Evolutionary conservation across 2,113 vertebrate genomes (phyloP).

Genomic region (Mesembrinibis cayennensis): DNA sequence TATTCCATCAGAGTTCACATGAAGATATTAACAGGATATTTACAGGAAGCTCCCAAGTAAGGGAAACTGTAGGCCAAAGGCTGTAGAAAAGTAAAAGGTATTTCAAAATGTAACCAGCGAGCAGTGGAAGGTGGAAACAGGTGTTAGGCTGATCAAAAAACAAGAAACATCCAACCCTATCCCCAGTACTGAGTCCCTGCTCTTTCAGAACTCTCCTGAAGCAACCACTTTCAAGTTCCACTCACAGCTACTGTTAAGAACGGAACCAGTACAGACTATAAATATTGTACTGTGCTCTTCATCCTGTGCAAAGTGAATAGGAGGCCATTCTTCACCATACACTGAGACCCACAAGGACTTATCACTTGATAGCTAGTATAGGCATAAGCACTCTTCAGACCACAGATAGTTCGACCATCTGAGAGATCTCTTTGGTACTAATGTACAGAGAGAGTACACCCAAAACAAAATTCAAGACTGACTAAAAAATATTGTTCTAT

Average conservation of each 20-base stretch:
- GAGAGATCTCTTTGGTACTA: neutral
- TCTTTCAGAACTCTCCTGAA: neutral
- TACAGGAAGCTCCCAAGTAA: neutral
- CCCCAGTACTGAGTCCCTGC: neutral
- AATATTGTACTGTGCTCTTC: rapidly evolving
- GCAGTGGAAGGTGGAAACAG: neutral
- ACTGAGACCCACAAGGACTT: too few relatives aligned
- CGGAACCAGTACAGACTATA: neutral
- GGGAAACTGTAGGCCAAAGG: neutral
- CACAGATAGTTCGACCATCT: neutral
- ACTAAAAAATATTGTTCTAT: neutral
- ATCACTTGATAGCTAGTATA: neutral
- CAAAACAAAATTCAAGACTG: neutral
- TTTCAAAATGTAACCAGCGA: neutral
- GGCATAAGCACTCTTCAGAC: neutral
- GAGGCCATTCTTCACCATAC: rapidly evolving
- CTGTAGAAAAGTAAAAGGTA: neutral
- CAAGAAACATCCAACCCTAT: neutral
- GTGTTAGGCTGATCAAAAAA: neutral
- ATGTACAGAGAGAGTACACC: too few relatives aligned
- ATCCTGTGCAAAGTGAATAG: neutral
- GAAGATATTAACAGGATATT: neutral
- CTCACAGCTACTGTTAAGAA: neutral
- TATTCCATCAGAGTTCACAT: neutral
- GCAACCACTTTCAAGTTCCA: neutral